A percentile compares a stretch with the other conserved stretches of the same genome.
Conservation (phyloP, 2,888 invertebrate genomes). For the Cerastis leucographa region DNA sequence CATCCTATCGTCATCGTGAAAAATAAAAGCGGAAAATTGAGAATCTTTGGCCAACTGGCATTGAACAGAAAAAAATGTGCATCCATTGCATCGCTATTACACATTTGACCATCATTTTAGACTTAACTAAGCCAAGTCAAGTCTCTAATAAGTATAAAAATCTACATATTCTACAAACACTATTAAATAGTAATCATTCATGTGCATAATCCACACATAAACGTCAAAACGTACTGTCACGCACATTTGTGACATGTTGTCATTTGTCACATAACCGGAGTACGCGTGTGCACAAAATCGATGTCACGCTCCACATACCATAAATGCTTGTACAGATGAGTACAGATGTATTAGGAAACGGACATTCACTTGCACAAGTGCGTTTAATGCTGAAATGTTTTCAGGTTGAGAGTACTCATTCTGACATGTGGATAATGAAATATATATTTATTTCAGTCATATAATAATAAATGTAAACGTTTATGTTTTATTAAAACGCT, state of each 20-base stretch:
- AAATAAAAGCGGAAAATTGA: background rate
- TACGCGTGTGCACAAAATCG: constrained; percentile 71
- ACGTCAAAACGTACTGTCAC: constrained; percentile 36
- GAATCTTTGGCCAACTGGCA: background rate
- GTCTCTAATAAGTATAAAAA: background rate
- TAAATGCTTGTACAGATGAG: constrained; percentile 68
- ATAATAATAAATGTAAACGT: constrained; percentile 3
- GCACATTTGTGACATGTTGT: constrained; percentile 44
- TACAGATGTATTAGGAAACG: constrained; percentile 69
- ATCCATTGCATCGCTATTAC: background rate
- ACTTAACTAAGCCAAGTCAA: background rate
- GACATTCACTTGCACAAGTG: constrained; percentile 50
- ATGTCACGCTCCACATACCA: constrained; percentile 83
- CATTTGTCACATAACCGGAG: constrained; percentile 66
- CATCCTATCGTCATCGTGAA: no score
- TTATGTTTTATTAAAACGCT: background rate
- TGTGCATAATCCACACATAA: constrained; percentile 32
- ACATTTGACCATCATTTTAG: background rate
- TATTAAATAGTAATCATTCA: background rate
- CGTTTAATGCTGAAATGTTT: constrained; percentile 6
- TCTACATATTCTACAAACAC: background rate
- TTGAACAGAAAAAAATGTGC: no score
- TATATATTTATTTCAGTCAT: no score
- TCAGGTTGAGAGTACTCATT: constrained; percentile 3
- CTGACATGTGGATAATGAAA: background rate